These are phyloP conservation scores for Urophycis tenuis DNA, from an alignment of 2,797 vertebrate genomes.

Conservation along the genomic window DNA sequence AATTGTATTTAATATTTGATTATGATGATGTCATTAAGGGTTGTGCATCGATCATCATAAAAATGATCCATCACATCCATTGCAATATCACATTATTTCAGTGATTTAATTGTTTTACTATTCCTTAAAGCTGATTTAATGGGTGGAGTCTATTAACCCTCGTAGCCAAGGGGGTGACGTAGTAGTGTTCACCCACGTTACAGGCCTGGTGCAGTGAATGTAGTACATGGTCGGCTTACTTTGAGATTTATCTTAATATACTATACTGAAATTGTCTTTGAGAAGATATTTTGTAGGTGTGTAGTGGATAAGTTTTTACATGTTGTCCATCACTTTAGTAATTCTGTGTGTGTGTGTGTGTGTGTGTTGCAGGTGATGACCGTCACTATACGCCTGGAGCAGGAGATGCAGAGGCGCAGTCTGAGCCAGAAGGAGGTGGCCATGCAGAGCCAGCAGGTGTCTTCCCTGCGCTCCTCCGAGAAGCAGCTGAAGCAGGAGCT, in stretches of 20 bases:
- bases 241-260: too few relatives aligned
- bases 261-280: too few relatives aligned
- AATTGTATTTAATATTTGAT: neutral
- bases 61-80: neutral
- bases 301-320: neutral
- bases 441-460: slow-evolving; percentile 87
- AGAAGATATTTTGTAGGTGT: too few relatives aligned
- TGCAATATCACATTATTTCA: too few relatives aligned
- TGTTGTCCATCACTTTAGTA: too few relatives aligned
- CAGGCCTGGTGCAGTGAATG: too few relatives aligned
- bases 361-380: slow-evolving; percentile 74
- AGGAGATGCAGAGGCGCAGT: slow-evolving; percentile 85
- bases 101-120: too few relatives aligned
- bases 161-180: too few relatives aligned
- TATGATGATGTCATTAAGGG: neutral
- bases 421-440: slow-evolving; percentile 88
- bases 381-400: slow-evolving; percentile 82
- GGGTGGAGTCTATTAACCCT: too few relatives aligned
- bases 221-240: too few relatives aligned
- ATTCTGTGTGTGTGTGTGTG: slow-evolving; percentile 2
- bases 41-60: neutral
- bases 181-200: too few relatives aligned
- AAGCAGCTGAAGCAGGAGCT: slow-evolving; percentile 95
- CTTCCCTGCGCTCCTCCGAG: slow-evolving; percentile 81
- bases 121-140: too few relatives aligned